Evolutionary conservation across 1,140 invertebrate genomes (phyloP).

Genomic region (Aethina tumida): DNA sequence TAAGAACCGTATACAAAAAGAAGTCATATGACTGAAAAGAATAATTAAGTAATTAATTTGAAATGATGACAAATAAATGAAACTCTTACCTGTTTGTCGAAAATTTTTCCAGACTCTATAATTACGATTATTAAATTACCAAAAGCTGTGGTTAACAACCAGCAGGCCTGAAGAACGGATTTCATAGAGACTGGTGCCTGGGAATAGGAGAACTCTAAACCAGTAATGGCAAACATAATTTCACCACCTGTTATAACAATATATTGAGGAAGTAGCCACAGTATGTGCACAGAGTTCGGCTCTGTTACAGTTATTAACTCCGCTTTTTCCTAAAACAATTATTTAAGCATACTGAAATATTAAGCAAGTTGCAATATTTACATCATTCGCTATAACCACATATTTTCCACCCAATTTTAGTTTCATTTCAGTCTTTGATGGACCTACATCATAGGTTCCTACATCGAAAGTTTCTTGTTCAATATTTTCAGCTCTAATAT

Average conservation of each 20-base stretch:
- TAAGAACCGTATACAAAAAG: constrained; percentile 78
- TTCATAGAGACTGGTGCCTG: constrained; percentile 89
- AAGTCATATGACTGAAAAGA: constrained; percentile 66
- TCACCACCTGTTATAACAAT: constrained; percentile 72
- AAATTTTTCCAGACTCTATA: constrained; percentile 51
- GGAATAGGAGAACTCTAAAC: constrained; percentile 84
- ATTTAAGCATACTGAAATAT: not conserved
- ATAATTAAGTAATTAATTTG: constrained; percentile 6
- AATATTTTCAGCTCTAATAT: too few relatives aligned
- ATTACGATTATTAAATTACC: constrained; percentile 87
- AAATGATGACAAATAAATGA: not conserved
- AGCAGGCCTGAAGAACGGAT: constrained; percentile 79
- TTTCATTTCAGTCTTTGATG: too few relatives aligned
- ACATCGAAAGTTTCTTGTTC: too few relatives aligned
- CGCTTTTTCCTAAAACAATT: constrained; percentile 10
- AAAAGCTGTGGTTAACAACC: constrained; percentile 81
- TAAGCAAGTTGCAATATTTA: too few relatives aligned
- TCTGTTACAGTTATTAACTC: constrained; percentile 40
- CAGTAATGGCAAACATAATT: constrained; percentile 85
- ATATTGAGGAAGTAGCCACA: constrained; percentile 82
- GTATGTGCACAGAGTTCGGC: constrained; percentile 64
- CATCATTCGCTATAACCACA: too few relatives aligned
- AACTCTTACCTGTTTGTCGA: constrained; percentile 49
- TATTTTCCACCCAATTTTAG: too few relatives aligned
- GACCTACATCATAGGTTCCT: too few relatives aligned